Base-by-base conservation (phyloP, 2,113 vertebrate species). In the Myocastor coypus region DNA sequence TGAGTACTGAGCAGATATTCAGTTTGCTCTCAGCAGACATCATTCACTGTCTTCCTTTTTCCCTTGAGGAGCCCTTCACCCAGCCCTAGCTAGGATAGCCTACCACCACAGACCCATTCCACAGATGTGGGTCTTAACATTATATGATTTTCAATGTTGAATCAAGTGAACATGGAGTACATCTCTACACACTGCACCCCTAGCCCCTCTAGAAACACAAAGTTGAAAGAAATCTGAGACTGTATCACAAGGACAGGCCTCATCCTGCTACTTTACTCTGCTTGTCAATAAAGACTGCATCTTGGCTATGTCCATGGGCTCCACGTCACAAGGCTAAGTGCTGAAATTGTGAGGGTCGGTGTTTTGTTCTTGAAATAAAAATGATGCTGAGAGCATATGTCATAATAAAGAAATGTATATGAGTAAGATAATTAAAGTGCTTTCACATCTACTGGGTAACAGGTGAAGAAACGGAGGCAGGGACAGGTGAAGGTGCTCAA, bases 11-110 rank as follows among this genome's bases (percentile, higher is more conserved):
- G 42, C 32, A 64, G 40, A 19, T 5, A 28, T 24, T 86, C 71
- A 13, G 19, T 12, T 24, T 9, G 40, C 16, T 46, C 11, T 1
- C 32, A 13, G 20, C 0, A 26, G 30, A 52, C 5, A 3, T 16
- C 11, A 1, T n/a, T 11, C 4, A 50, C 30, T 52, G 24, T 24
- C 12, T 88, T n/a, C 61, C 42, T 68, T 52, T 61, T 52, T 61
- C 64, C 71, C 40, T 34, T 3, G 78, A 46, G 57, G 40, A 0
- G 3, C n/a, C 40, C 13, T 28, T 50, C 13, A 32, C 20, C 4
- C 4, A 14, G 71, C 26, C 22, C 32, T 2, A 2, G 22, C 52
- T 16, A 50, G 30, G 46, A 32, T 13, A 26, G 40, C 42, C 16
- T 55, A 19, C 22, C 26, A 30, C 30, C 6, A 0, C 13, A 14